Evolutionary conservation across 2,797 vertebrate species (phyloP), one percentile per base, ranked within the genome.

Genomic region (Diceros bicornis): DNA sequence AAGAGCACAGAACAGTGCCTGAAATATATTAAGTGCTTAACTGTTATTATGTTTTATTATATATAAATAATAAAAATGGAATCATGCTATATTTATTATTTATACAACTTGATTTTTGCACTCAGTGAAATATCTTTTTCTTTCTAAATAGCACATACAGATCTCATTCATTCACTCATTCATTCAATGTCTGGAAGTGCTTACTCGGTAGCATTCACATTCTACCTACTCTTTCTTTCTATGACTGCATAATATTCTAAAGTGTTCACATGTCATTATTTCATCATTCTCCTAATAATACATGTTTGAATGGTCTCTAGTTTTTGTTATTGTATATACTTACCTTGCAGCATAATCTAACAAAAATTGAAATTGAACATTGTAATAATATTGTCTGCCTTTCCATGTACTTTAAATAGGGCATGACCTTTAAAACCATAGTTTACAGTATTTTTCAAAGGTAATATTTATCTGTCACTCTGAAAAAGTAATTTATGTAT

Each of bases 261-360:
- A 94, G 34, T 41, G 84, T 50, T 95, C 59, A 32, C 4, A 61
- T 75, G 5, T 44, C 29, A 64, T 68, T 21, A 87, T 87, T 52
- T 89, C 84, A 21, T 47, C 10, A 93, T 75, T 93, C 52, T 44
- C 13, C 14, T 92, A 79, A 82, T 66, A 91, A 61, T 87, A 82
- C 75, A 44, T 84, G 94, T 64, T 91, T 92, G 55, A 74, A 69
- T 78, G 29, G n/a, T 32, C 0, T 82, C 32, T 74, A 27, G 5
- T 55, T 89, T 95, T 83, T 89, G 5, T 55, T 78, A 52, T 75
- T 92, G 21, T 14, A 18, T 57, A 37, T 20, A 62, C 5, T 74
- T 94, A 16, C 21, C 23, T 86, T 79, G 6, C 13, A 89, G 23
- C 20, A 66, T 64, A 94, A 90, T 86, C 14, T 68, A 89, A 78